Conservation (phyloP, 2,797 vertebrate genomes). For the Oophaga sylvatica region DNA sequence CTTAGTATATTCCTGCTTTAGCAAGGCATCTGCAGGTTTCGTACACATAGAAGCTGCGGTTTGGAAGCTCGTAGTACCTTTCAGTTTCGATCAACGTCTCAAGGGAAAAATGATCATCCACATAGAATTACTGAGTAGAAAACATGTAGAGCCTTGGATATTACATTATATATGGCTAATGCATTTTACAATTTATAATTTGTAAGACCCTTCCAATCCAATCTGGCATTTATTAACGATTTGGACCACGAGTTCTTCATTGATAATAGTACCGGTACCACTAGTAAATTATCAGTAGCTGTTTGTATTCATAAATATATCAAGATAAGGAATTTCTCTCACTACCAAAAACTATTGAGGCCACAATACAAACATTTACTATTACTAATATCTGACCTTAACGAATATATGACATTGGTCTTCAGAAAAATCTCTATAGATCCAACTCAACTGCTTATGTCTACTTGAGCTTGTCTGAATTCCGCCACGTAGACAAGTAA, state of each 20-base stretch:
- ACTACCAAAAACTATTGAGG: background rate
- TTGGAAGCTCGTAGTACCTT: constrained; percentile 40
- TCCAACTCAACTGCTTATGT: too few relatives aligned
- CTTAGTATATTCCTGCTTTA: constrained; percentile 52
- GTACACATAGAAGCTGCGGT: constrained; percentile 36
- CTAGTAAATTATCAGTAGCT: background rate
- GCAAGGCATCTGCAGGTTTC: constrained; percentile 14
- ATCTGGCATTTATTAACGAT: background rate
- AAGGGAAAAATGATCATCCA: constrained; percentile 52
- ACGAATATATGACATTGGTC: too few relatives aligned
- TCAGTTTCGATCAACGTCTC: constrained; percentile 47
- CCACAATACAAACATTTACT: too few relatives aligned
- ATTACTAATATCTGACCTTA: too few relatives aligned
- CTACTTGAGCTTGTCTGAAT: too few relatives aligned
- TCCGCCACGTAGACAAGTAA: too few relatives aligned
- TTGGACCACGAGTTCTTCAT: background rate
- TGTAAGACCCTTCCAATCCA: background rate
- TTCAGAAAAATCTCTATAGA: too few relatives aligned
- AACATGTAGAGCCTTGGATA: constrained; percentile 32
- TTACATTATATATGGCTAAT: background rate
- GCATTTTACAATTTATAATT: background rate
- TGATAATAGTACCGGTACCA: background rate
- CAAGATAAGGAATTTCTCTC: background rate
- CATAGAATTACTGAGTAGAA: background rate
- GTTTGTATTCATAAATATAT: background rate